These are phyloP conservation scores for Tinamus major DNA, from an alignment of 2,797 vertebrate genomes.

Conservation along the genomic window DNA sequence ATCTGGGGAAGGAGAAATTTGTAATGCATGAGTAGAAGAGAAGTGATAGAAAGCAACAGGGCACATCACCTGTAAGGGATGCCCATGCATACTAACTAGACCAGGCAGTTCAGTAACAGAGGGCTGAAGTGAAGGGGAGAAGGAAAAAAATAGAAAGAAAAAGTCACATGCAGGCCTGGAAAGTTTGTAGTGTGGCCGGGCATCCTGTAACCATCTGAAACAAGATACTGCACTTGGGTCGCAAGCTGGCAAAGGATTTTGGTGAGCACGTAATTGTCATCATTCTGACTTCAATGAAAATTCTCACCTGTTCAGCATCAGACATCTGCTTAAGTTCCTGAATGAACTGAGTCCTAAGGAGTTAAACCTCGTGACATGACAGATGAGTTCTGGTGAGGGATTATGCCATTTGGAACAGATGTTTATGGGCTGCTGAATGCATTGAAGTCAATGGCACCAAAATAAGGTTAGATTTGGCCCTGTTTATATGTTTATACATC, in stretches of 20 bases:
- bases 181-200: background rate
- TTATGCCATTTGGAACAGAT: conserved; percentile 16
- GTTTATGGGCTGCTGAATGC: background rate
- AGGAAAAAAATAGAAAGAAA: background rate
- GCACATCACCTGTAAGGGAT: background rate
- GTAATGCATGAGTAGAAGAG: background rate
- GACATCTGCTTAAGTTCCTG: conserved; percentile 36
- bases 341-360: conserved; percentile 9
- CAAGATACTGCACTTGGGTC: background rate
- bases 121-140: background rate
- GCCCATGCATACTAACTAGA: background rate
- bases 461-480: background rate
- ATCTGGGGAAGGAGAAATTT: background rate
- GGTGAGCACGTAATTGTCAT: conserved; percentile 3
- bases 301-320: conserved; percentile 11
- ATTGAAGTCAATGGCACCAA: background rate
- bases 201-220: background rate
- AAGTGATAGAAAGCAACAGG: background rate
- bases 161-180: background rate
- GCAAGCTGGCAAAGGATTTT: background rate
- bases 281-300: conserved; percentile 34
- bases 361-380: background rate
- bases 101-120: background rate
- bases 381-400: conserved; percentile 30
- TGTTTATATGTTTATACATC: background rate